Percentiles rank a stretch among this genome's conserved stretches.
These are phyloP conservation scores for Prunella strophiata DNA, from an alignment of 2,797 vertebrate genomes.

Conservation along the genomic window DNA sequence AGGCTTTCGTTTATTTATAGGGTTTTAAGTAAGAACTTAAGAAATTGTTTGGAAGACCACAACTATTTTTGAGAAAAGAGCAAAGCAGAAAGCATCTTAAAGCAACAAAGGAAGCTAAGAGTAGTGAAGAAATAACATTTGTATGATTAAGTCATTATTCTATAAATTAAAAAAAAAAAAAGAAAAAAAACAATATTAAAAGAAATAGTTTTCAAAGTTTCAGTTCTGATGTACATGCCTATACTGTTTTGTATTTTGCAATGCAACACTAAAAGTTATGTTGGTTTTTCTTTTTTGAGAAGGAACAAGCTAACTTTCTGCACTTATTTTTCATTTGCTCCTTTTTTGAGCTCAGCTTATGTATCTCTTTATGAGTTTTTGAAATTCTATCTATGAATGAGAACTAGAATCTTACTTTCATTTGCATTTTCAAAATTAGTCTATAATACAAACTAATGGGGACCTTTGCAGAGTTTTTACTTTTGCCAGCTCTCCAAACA, in stretches of 20 bases:
- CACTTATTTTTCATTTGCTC: not conserved
- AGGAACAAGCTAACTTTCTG: not conserved
- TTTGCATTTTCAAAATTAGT: not conserved
- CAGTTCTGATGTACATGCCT: not conserved
- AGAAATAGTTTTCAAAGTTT: not conserved
- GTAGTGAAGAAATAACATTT: not conserved
- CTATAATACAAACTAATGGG: not conserved
- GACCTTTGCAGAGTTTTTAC: not conserved
- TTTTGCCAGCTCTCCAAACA: not conserved
- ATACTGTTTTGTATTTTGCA: not conserved
- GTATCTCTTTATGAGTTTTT: not conserved
- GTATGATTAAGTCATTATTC: not conserved
- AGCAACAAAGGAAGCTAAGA: not conserved
- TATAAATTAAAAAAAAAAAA: not conserved
- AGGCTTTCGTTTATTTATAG: not conserved
- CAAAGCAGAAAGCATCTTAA: not conserved
- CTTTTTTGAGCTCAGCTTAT: not conserved
- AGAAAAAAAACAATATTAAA: not conserved
- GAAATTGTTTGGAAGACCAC: not conserved
- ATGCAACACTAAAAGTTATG: not conserved
- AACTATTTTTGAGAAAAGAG: not conserved
- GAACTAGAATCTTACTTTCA: not conserved
- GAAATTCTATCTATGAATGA: not conserved
- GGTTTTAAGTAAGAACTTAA: not conserved
- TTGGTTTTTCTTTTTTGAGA: not conserved